Evolutionary conservation across 2,797 vertebrate genomes (phyloP), one percentile per base, ranked within the genome.

Genomic region (Aplochiton taeniatus): DNA sequence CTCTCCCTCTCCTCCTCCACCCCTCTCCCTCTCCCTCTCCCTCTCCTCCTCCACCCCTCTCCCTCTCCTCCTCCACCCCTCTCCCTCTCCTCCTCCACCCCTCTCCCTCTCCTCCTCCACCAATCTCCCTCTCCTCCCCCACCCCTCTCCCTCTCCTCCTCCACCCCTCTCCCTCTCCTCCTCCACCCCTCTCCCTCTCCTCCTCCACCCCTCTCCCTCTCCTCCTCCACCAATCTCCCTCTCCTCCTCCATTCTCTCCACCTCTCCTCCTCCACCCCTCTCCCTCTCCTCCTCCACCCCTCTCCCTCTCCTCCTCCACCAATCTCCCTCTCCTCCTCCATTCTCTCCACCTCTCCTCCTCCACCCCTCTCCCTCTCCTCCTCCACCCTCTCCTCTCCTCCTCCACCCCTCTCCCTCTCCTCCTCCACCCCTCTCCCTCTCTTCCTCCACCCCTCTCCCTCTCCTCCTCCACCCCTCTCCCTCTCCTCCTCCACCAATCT

Each of bases 121-220:
- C n/a, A n/a, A n/a, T n/a, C n/a, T n/a, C n/a, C n/a, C n/a, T n/a
- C n/a, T n/a, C n/a, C n/a, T n/a, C n/a, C n/a, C n/a, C n/a, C n/a
- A n/a, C n/a, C n/a, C n/a, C 9, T 61, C 66, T 65, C 42, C 54
- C 20, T 7, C 5, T 16, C 61, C 43, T 7, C 12, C 14, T 64
- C 5, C 49, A 68, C 11, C 2, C 16, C 56, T 62, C 0, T 43
- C 17, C 10, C 19, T 50, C 44, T 4, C 11, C 17, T 11, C 4
- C 0, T 54, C 42, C 56, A n/a, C n/a, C n/a, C n/a, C n/a, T n/a
- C n/a, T n/a, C n/a, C n/a, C n/a, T n/a, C n/a, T n/a, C n/a, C n/a
- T n/a, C n/a, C n/a, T n/a, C n/a, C 57, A 61, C 75, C 68, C 8
- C 6, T 80, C 72, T 59, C 44, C 48, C 11, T 59, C 44, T 20